Conservation (phyloP, 1,140 invertebrate species). For the Drosophila kikkawai region DNA sequence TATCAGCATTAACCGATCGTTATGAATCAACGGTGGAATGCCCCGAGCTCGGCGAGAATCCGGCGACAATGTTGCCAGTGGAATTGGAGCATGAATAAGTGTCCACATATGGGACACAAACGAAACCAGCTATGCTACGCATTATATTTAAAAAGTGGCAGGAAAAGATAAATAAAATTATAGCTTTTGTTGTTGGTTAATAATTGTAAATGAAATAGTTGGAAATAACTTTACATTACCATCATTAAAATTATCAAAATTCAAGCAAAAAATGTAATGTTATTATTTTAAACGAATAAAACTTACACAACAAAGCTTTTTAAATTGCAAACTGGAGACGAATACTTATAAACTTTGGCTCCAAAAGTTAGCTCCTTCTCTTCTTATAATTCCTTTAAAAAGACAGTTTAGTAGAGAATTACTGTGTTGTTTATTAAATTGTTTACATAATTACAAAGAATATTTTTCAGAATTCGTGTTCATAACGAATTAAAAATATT, state of each 20-base stretch:
- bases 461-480: neutral
- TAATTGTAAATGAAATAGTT: neutral
- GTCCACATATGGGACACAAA: conserved; percentile 28
- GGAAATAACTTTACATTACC: neutral
- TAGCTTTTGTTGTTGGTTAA: no score
- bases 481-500: neutral
- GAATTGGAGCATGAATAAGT: conserved; percentile 76
- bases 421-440: neutral
- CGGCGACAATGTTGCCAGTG: conserved; percentile 6
- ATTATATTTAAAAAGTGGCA: conserved; percentile 21
- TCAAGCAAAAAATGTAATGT: no score
- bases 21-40: conserved; percentile 61
- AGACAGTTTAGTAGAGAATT: no score
- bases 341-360: no score
- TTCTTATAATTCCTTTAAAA: no score
- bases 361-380: no score
- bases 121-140: neutral
- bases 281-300: no score
- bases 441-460: neutral
- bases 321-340: no score
- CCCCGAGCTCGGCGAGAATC: conserved; percentile 43
- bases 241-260: no score
- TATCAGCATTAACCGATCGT: conserved; percentile 30
- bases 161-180: neutral
- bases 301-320: no score